phyloP scores from a whole-genome alignment of 2,797 vertebrate genomes.

The Lutjanus campechanus region DNA sequence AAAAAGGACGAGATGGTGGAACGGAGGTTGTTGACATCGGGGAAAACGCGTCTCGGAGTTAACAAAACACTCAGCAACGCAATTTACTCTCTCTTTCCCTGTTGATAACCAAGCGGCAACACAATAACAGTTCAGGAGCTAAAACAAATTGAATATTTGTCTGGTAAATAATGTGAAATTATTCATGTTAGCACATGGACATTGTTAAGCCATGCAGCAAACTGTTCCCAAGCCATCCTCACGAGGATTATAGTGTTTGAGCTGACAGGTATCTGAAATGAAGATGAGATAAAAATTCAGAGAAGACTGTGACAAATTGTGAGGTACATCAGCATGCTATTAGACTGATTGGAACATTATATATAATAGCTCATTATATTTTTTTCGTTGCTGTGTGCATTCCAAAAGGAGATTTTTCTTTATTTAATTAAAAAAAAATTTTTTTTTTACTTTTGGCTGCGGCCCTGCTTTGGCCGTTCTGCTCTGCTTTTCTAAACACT shows the following conservation, averaged over 20 bases:
- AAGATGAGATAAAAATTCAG: slow-evolving; percentile 41
- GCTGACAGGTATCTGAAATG: slow-evolving; percentile 55
- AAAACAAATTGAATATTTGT: slow-evolving; percentile 46
- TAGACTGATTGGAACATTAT: slow-evolving; percentile 46
- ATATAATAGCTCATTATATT: slow-evolving; percentile 48
- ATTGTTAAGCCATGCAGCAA: slow-evolving; percentile 57
- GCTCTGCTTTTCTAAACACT: slow-evolving; percentile 51
- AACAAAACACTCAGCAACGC: slow-evolving; percentile 24
- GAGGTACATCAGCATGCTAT: slow-evolving; percentile 23
- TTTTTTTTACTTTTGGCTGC: slow-evolving; percentile 16
- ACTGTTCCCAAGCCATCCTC: slow-evolving; percentile 36
- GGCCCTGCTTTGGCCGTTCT: slow-evolving; percentile 29
- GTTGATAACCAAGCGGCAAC: slow-evolving; percentile 33
- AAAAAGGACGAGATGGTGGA: slow-evolving; percentile 3
- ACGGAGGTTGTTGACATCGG: slow-evolving; percentile 9
- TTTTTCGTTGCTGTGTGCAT: slow-evolving; percentile 30
- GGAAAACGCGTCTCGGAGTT: slow-evolving; percentile 10
- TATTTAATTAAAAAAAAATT: neutral
- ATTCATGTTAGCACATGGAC: slow-evolving; percentile 48
- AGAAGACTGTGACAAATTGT: slow-evolving; percentile 54
- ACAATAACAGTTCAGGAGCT: slow-evolving; percentile 20
- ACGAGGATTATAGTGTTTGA: slow-evolving; percentile 48
- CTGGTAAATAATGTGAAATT: slow-evolving; percentile 48
- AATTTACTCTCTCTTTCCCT: slow-evolving; percentile 19
- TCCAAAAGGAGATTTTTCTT: slow-evolving; percentile 31